These are phyloP conservation scores for Lacerta bilineata DNA, from an alignment of 2,797 vertebrate genomes.

Conservation along the genomic window DNA sequence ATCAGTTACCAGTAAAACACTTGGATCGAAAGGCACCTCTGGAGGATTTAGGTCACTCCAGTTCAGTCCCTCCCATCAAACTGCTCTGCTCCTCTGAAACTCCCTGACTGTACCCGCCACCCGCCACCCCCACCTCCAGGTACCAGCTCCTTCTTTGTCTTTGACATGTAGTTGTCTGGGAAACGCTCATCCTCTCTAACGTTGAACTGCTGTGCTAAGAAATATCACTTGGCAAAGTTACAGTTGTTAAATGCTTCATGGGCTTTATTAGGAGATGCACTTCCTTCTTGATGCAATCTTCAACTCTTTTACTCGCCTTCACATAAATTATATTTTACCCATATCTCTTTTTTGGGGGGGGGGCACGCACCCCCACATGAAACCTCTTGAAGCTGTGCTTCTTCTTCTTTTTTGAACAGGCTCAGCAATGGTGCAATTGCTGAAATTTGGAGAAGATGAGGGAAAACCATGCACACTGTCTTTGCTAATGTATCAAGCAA, in stretches of 20 bases:
- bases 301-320: background rate
- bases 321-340: background rate
- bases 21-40: background rate
- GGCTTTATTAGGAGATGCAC: background rate
- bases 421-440: background rate
- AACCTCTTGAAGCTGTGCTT: background rate
- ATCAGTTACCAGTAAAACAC: background rate
- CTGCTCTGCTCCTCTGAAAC: background rate
- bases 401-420: background rate
- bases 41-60: background rate
- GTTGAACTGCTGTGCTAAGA: background rate
- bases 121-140: too few relatives aligned
- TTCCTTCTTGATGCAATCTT: background rate
- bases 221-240: background rate
- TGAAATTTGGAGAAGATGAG: background rate
- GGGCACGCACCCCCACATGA: background rate
- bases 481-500: background rate
- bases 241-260: background rate
- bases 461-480: background rate
- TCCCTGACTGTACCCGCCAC: background rate
- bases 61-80: background rate
- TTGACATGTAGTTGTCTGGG: slow-evolving; percentile 17
- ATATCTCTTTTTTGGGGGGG: too few relatives aligned
- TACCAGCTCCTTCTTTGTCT: background rate
- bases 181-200: slow-evolving; percentile 16